Evolutionary conservation across 2,113 vertebrate genomes (phyloP), one percentile per base, ranked within the genome.

Genomic region (Periophthalmus modestus): DNA sequence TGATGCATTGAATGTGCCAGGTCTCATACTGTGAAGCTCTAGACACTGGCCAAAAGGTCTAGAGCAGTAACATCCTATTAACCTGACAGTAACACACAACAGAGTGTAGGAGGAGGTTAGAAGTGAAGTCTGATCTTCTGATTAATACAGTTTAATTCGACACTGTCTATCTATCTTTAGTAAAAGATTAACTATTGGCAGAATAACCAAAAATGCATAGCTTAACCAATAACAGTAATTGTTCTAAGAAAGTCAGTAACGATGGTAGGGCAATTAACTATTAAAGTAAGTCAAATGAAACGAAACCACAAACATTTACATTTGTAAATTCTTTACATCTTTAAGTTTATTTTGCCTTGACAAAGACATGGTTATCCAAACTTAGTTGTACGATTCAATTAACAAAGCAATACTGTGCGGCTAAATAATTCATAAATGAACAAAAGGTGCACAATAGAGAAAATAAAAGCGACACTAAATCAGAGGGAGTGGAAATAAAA

Each of bases 51-150:
- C 78, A 84, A 82, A 77, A 62, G 7, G 72, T 74, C 83, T 69
- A 72, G 86, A 85, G 84, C 72, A 39, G 73, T 50, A 62, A 75
- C 72, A 91, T 92, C 90, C 88, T 61, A 84, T 92, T 88, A 91
- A 67, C 23, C 1, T 19, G 68, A 67, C 58, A 84, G 36, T 82
- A 78, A 82, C 82, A 21, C 52, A 55, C 52, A n/a, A 55, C 50
- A 54, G 9, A 9, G 15, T 4, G 15, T 19, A 28, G 2, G 47
- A 34, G 47, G 46, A 67, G 34, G 7, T 7, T 12, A 23, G 52
- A 72, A 4, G 13, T 58, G 12, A 62, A 66, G 3, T 58, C 69
- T 61, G 15, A 28, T 46, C 43, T 59, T 76, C 3, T 43, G 54
- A 12, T 34, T 71, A 71, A 10, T 15, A 39, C 55, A 66, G 28